Conservation (phyloP, 2,888 invertebrate species). For the Sminthurinus aureus region DNA sequence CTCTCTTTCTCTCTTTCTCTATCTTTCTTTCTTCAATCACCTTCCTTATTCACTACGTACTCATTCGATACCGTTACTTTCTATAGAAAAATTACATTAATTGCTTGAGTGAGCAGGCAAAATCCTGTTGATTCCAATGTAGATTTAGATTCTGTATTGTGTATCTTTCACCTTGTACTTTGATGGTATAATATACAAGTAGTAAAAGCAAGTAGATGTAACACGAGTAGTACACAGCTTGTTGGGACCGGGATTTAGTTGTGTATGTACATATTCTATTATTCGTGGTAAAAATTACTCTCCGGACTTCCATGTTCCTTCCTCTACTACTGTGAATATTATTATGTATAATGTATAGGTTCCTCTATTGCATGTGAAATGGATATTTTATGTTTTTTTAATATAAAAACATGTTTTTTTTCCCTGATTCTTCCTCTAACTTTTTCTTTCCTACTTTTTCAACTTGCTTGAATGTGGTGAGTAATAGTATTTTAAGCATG, state of each 20-base stretch:
- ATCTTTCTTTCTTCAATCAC: neutral
- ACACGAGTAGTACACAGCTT: no score
- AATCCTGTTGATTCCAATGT: slow-evolving; percentile 17
- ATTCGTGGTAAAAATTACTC: neutral
- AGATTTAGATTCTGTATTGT: neutral
- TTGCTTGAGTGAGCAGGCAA: slow-evolving; percentile 37
- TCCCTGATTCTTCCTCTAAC: neutral
- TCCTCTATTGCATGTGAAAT: no score
- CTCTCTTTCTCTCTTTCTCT: neutral
- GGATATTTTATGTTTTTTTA: no score
- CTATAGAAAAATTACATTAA: slow-evolving; percentile 36
- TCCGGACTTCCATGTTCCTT: neutral
- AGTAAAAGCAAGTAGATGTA: no score
- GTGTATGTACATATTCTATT: no score
- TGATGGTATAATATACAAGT: no score
- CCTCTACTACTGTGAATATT: neutral
- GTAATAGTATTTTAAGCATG: no score
- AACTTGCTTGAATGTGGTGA: no score
- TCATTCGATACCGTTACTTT: slow-evolving; percentile 19
- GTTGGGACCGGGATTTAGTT: no score
- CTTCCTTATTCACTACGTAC: no score
- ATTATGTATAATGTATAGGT: no score
- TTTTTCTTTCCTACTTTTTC: no score
- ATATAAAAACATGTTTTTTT: neutral
- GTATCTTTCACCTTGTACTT: neutral